Evolutionary conservation across 2,113 vertebrate species (phyloP).

Genomic region (Macrotus californicus): DNA sequence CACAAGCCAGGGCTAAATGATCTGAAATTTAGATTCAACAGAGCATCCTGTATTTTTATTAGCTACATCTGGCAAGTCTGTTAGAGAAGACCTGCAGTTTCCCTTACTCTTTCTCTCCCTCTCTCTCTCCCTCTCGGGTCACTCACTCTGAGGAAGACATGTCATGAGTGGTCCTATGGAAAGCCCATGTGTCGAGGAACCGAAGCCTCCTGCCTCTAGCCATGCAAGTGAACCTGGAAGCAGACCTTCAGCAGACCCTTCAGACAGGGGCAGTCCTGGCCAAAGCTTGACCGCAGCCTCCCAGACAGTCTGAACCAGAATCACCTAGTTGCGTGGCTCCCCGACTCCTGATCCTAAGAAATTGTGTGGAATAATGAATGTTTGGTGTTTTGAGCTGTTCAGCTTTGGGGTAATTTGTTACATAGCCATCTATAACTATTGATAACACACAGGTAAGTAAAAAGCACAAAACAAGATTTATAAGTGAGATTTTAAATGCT

Average conservation of each 20-base stretch:
- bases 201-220: not conserved
- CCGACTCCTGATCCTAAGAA: not conserved
- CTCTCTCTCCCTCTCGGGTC: not conserved
- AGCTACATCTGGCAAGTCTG: not conserved
- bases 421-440: not conserved
- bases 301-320: not conserved
- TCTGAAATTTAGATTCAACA: not conserved
- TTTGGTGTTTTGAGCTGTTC: not conserved
- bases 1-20: too few relatives aligned
- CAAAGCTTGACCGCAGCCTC: not conserved
- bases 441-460: not conserved
- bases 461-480: not conserved
- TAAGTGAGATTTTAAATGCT: not conserved
- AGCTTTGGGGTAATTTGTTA: not conserved
- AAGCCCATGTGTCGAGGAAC: not conserved
- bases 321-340: fast-evolving
- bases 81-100: not conserved
- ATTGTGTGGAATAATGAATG: not conserved
- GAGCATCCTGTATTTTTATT: not conserved
- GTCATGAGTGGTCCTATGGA: not conserved
- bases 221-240: not conserved
- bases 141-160: not conserved
- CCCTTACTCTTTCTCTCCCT: not conserved
- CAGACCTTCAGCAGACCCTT: not conserved
- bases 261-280: not conserved